Conservation (phyloP, 30 jellyfish, hydroid and myxozoan species). For the Hydractinia echinata region DNA sequence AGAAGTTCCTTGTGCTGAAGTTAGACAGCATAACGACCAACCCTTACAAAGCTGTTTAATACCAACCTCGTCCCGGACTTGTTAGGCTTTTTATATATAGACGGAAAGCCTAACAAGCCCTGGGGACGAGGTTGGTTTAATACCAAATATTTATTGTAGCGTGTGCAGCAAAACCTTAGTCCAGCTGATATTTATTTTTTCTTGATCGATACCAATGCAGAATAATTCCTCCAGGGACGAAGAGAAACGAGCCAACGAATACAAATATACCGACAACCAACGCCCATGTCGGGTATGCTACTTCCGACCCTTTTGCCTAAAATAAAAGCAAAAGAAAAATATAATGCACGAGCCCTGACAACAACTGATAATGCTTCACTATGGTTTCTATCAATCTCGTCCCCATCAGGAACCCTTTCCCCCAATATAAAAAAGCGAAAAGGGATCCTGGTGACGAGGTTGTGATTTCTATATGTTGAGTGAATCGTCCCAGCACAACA, state of each 20-base stretch:
- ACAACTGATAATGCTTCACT: neutral
- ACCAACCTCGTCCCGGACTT: no score
- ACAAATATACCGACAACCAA: slow-evolving; percentile 61
- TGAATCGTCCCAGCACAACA: no score
- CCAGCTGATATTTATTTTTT: neutral
- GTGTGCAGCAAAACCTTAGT: neutral
- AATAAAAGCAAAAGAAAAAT: neutral
- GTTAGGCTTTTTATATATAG: no score
- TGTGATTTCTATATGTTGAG: no score
- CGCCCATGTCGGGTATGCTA: slow-evolving; percentile 85
- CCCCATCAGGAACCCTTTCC: neutral
- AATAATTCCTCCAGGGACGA: slow-evolving; percentile 45
- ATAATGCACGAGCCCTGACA: neutral
- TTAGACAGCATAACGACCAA: no score
- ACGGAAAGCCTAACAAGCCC: no score
- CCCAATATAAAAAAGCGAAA: neutral
- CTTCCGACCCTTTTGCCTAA: slow-evolving; percentile 47
- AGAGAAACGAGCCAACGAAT: slow-evolving; percentile 41
- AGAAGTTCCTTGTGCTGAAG: no score
- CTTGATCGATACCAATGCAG: neutral
- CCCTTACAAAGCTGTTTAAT: no score
- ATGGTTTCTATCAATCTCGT: neutral
- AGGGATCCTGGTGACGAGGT: no score
- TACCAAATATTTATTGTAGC: no score
- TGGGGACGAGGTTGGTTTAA: no score